Percentiles rank a stretch among this genome's conserved stretches.
phyloP scores from a whole-genome alignment of 2,797 vertebrate species.

The Ambastaia sidthimunki region DNA sequence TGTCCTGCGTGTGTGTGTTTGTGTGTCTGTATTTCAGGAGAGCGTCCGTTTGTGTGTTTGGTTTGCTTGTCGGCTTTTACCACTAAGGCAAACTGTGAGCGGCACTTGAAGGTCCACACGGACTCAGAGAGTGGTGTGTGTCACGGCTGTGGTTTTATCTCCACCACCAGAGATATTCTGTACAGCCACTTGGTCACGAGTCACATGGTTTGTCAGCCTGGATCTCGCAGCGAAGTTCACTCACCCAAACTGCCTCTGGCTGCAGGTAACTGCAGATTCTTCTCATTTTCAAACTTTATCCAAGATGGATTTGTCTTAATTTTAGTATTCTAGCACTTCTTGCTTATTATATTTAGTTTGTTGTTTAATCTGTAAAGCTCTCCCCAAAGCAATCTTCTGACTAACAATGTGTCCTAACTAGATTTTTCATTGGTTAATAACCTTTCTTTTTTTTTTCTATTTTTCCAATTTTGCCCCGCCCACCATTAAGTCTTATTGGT shows the following conservation, averaged over 20 bases:
- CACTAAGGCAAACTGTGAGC: constrained; percentile 98
- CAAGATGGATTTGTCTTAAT: not conserved
- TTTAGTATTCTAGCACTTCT: not conserved
- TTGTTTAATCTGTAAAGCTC: not conserved
- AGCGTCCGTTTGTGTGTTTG: constrained; percentile 94
- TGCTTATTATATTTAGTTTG: not conserved
- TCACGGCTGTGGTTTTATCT: constrained; percentile 95
- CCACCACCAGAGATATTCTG: constrained; percentile 94
- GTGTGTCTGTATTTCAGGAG: constrained; percentile 77
- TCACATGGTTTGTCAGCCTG: constrained; percentile 97
- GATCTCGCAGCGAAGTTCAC: constrained; percentile 89
- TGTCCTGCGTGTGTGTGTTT: not conserved
- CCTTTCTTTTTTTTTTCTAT: not conserved
- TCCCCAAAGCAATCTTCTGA: not conserved
- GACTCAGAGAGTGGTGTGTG: constrained; percentile 93
- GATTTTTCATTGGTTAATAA: not conserved
- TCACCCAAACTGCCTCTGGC: constrained; percentile 81
- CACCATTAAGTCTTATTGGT: not conserved
- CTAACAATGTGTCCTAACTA: not conserved
- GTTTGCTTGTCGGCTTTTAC: constrained; percentile 97
- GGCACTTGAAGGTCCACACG: constrained; percentile 96
- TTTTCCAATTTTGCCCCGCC: not conserved
- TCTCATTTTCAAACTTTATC: not conserved
- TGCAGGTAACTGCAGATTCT: constrained; percentile 72
- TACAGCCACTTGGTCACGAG: constrained; percentile 96